A percentile compares a stretch with the other conserved stretches of the same genome.
Evolutionary conservation across 2,888 invertebrate species (phyloP).

Genomic region (Tenodera sinensis): DNA sequence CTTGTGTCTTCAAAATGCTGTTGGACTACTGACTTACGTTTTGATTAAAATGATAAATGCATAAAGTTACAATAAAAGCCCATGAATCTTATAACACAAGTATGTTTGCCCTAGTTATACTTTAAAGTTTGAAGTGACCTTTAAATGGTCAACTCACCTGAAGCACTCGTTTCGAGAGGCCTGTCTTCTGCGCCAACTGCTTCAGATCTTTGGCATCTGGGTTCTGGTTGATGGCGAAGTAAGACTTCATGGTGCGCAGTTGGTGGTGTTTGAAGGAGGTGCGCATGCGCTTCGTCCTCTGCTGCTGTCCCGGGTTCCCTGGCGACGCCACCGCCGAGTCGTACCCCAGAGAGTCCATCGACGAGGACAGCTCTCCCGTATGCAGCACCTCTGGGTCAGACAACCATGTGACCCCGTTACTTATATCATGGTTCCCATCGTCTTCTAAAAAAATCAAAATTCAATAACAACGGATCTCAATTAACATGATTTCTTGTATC

Average conservation of each 20-base stretch:
- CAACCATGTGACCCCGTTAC: neutral
- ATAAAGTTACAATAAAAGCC: no score
- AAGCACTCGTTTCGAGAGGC: constrained; percentile 92
- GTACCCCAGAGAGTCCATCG: constrained; percentile 71
- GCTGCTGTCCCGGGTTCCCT: constrained; percentile 48
- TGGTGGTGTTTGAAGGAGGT: constrained; percentile 99
- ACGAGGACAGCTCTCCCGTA: constrained; percentile 42
- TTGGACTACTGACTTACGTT: no score
- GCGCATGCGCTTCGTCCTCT: constrained; percentile 90
- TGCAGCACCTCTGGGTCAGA: constrained; percentile 64
- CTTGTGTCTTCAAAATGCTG: no score
- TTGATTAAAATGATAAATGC: no score
- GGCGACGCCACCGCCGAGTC: constrained; percentile 42
- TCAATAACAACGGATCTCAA: neutral
- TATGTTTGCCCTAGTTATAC: no score
- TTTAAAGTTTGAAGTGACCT: neutral
- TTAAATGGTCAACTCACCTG: constrained; percentile 63
- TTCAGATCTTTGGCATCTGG: constrained; percentile 99
- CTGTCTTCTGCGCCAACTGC: constrained; percentile 96
- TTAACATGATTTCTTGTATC: no score
- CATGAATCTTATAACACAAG: no score
- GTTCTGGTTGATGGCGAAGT: constrained; percentile 98
- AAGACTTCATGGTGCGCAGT: constrained; percentile 97
- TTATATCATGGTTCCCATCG: neutral
- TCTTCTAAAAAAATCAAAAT: neutral